phyloP scores from a whole-genome alignment of 2,113 vertebrate genomes.

The Oreochromis spilurus region DNA sequence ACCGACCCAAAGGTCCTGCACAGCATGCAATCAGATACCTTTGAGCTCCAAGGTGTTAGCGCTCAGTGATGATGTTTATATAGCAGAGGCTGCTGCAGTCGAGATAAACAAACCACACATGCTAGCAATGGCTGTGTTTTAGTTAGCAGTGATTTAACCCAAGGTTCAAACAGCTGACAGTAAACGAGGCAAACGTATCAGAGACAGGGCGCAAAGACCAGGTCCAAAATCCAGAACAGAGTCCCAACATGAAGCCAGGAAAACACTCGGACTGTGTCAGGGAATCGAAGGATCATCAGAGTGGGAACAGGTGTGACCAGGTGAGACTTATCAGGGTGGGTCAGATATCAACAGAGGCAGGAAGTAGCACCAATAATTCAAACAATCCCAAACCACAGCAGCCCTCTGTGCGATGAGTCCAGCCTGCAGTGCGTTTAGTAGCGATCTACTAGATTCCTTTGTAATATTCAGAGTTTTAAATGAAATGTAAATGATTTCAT shows the following conservation, averaged over 20 bases:
- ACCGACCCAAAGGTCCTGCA: rapidly evolving
- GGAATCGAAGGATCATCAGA: background rate
- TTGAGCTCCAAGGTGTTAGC: rapidly evolving
- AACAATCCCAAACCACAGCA: background rate
- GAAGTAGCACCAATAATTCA: background rate
- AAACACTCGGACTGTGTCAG: rapidly evolving
- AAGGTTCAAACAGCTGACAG: background rate
- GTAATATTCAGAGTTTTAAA: rapidly evolving
- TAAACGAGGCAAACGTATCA: rapidly evolving
- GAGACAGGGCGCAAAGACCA: rapidly evolving
- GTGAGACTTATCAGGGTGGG: background rate
- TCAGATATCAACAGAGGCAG: background rate
- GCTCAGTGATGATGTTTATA: background rate
- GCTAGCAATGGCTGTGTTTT: background rate
- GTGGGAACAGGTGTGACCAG: background rate
- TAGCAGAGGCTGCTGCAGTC: background rate
- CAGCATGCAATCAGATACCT: background rate
- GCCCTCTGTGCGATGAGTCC: background rate
- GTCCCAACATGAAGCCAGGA: background rate
- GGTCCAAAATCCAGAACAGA: background rate
- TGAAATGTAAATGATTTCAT: rapidly evolving
- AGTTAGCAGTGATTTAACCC: background rate
- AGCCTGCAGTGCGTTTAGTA: background rate
- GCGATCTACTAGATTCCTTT: background rate
- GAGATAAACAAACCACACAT: background rate